phyloP scores from a whole-genome alignment of 2,888 invertebrate genomes.

The Cerastis rubricosa region DNA sequence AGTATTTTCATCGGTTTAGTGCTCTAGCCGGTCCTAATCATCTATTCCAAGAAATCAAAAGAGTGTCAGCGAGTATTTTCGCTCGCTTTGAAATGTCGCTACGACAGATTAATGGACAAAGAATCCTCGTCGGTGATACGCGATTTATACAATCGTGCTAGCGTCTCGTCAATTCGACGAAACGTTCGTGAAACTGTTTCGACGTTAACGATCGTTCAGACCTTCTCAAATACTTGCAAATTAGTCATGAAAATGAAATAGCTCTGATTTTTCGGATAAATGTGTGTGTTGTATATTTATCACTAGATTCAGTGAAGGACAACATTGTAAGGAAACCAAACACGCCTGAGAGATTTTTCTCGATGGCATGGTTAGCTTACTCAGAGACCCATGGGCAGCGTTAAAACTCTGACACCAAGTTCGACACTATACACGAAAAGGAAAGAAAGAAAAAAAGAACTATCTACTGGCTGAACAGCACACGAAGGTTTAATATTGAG shows the following conservation, averaged over 20 bases:
- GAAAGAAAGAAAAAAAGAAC: background rate
- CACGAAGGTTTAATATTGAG: background rate
- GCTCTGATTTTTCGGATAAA: too few species aligned
- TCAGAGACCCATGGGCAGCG: too few species aligned
- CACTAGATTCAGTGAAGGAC: too few species aligned
- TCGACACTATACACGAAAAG: too few species aligned
- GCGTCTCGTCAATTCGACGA: background rate
- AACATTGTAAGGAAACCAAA: too few species aligned
- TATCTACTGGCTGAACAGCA: background rate
- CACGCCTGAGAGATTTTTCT: too few species aligned
- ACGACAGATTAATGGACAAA: constrained; percentile 25
- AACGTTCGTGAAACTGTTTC: background rate
- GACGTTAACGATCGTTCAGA: background rate
- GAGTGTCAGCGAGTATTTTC: constrained; percentile 16
- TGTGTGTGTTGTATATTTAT: too few species aligned
- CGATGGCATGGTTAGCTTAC: too few species aligned
- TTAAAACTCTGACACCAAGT: too few species aligned
- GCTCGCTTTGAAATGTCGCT: constrained; percentile 25
- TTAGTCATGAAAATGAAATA: background rate
- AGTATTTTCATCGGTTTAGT: background rate
- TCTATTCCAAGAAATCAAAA: constrained; percentile 8
- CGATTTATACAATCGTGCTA: constrained; percentile 1
- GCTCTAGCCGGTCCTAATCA: background rate
- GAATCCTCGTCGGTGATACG: background rate
- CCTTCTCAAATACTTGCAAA: background rate